Percentiles rank a stretch among this genome's conserved stretches.
phyloP scores from a whole-genome alignment of 2,888 invertebrate genomes.

The Cerastoderma edule region DNA sequence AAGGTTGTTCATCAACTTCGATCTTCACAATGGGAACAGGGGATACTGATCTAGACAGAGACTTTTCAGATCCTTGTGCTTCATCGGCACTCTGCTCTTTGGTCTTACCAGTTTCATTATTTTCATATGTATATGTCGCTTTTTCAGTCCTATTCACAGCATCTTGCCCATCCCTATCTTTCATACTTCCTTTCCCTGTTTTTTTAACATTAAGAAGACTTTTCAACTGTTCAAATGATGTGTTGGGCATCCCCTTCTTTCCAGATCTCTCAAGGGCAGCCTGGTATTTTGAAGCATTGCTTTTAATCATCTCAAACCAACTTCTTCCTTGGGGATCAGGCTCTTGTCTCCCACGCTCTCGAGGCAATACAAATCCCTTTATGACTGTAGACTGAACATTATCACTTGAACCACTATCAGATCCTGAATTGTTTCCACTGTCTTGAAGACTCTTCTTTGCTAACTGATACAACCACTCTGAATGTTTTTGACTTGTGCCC shows the following conservation, averaged over 20 bases:
- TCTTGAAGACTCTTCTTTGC: conserved; percentile 12
- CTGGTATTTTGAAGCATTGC: conserved; percentile 54
- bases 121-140: not conserved
- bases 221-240: conserved; percentile 8
- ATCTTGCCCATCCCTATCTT: not conserved
- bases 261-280: conserved; percentile 44
- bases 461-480: conserved; percentile 18
- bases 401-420: not conserved
- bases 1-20: conserved; percentile 48
- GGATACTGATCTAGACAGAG: conserved; percentile 36
- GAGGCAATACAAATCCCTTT: no score
- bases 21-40: conserved; percentile 50
- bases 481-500: conserved; percentile 11
- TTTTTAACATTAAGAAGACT: not conserved
- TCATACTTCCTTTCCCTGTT: not conserved
- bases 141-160: not conserved
- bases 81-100: not conserved
- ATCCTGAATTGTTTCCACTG: conserved; percentile 2
- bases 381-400: no score
- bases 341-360: conserved; percentile 16
- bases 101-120: not conserved
- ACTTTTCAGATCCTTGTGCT: not conserved
- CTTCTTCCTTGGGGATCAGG: conserved; percentile 27
- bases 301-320: conserved; percentile 58
- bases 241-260: not conserved